Base-by-base conservation (phyloP, 2,113 vertebrate genomes). In the Prietella phreatophila region DNA sequence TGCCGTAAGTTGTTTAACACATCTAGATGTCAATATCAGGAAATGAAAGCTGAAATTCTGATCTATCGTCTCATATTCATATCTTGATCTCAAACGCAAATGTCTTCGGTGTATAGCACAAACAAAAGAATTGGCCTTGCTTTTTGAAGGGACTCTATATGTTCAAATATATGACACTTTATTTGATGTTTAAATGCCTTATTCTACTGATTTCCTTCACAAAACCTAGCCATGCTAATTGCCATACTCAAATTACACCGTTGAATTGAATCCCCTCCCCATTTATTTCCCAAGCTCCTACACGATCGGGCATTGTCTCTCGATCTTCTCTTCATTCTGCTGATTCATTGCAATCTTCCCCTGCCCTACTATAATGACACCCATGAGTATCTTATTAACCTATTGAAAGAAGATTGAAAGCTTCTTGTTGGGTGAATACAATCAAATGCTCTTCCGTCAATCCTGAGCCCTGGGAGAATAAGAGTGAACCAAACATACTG, bases 331-430 rank as follows among this genome's bases (percentile, higher is more conserved):
- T 78, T 69, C 61, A 83, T 69, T 84, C 73, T 79, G 87, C 83
- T 88, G 87, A 88, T 78, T 80, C 87, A 80, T 69, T 27, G 30
- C 60, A 61, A 25, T 84, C 82, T 55, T 55, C 69, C 33, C 9
- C 71, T 22, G 27, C 30, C 11, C 33, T 67, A 80, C 69, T 55
- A 36, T 88, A 84, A 88, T 80, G 82, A 84, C 47, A 67, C 73
- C 82, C 76, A 0, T 85, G 87, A 73, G 82, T 84, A 79, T 80
- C 82, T 88, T 61, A 76, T 88, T 85, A 84, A 88, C 73, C 83
- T 88, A 88, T 69, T 58, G 82, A 69, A 84, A 15, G 50, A 80
- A 69, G 82, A 88, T 58, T 80, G 71, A 88, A 88, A 88, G 82
- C 73, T 53, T 53, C 75, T 78, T 50, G 71, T 79, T 79, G 42